Evolutionary conservation across 2,113 vertebrate genomes (phyloP).

Genomic region (Proteles cristata): DNA sequence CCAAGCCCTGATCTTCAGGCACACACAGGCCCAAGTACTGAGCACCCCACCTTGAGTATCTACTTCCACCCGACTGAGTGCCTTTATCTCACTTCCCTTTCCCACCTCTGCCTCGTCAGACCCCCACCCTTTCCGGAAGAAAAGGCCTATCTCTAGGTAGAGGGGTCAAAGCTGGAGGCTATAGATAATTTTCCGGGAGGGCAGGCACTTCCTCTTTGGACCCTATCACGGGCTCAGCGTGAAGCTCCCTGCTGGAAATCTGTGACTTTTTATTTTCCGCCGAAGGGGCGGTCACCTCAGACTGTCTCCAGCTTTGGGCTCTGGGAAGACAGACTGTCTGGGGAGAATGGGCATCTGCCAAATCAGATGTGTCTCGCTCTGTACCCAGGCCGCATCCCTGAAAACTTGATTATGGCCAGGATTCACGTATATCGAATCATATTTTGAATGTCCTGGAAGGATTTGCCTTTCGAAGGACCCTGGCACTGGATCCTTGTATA

Average conservation of each 20-base stretch:
- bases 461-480: not conserved
- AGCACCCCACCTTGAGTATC: rapidly evolving
- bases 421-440: not conserved
- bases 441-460: not conserved
- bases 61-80: too few species aligned
- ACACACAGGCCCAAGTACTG: not conserved
- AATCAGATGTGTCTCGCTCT: not conserved
- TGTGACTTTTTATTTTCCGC: not conserved
- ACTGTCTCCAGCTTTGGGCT: not conserved
- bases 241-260: not conserved
- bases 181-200: not conserved
- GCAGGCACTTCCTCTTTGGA: not conserved
- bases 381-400: not conserved
- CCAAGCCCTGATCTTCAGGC: not conserved
- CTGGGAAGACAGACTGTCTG: not conserved
- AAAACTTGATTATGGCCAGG: not conserved
- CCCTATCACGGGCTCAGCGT: not conserved
- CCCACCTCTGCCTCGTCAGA: not conserved
- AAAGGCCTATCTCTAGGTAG: not conserved
- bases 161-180: not conserved
- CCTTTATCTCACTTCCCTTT: not conserved
- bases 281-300: not conserved
- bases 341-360: not conserved
- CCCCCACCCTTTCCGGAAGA: not conserved
- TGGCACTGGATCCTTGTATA: not conserved